Percentiles rank a stretch among this genome's conserved stretches.
Evolutionary conservation across 1,140 invertebrate species (phyloP).

Genomic region (Lycorma delicatula): DNA sequence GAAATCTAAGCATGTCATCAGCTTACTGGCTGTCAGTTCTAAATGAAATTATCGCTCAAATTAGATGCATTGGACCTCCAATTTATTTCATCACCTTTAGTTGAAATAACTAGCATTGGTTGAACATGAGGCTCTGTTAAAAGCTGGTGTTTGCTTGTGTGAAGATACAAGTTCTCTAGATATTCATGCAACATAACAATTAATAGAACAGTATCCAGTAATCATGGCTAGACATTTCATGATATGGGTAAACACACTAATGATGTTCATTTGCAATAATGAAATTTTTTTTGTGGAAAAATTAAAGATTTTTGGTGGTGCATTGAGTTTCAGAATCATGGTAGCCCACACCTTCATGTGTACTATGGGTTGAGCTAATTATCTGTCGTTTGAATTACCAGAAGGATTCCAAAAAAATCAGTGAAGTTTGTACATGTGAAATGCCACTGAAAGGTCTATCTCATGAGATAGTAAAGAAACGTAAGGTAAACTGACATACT

Average conservation of each 20-base stretch:
- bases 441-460: no score
- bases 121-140: conserved; percentile 8
- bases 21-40: neutral
- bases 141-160: neutral
- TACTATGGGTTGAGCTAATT: neutral
- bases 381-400: neutral
- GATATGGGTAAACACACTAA: conserved; percentile 3
- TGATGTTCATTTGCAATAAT: neutral
- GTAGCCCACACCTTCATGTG: neutral
- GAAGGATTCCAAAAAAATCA: no score
- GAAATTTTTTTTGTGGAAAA: neutral
- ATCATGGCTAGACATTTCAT: conserved; percentile 6
- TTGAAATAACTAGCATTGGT: conserved; percentile 2
- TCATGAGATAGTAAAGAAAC: no score
- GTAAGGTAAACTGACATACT: no score
- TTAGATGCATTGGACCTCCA: conserved; percentile 6
- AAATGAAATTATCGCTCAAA: neutral
- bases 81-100: neutral
- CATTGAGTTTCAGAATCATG: neutral
- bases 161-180: neutral
- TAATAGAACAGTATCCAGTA: conserved; percentile 13
- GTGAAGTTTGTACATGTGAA: no score
- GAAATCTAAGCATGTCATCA: neutral
- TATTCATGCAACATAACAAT: neutral
- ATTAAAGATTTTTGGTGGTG: neutral